Base-by-base conservation (phyloP, 2,797 vertebrate genomes). In the Scarus forsteni region DNA sequence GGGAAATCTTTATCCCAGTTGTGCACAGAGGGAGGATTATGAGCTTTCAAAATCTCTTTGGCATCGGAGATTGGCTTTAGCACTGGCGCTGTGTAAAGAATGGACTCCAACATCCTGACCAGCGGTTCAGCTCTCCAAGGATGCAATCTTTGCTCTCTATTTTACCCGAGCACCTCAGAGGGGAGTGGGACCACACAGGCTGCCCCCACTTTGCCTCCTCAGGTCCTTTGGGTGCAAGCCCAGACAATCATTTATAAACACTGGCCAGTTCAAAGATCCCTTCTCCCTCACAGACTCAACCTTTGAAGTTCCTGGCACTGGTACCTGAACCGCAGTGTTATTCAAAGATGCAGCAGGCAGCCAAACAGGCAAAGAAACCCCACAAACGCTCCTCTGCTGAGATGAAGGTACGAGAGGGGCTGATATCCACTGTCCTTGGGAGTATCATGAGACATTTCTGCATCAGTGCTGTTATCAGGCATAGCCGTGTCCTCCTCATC, bases 381-480 rank as follows among this genome's bases (percentile, higher is more conserved):
- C 49, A 52, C 27, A 64, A 81, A 77, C 75, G 76, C 60, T 75
- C 43, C 42, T 76, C 60, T 58, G 48, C 63, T 68, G 59, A 77
- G 70, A 87, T 80, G 85, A 75, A 76, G 38, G 51, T 59, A 44
- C 15, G 18, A 52, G 27, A 19, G 39, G 13, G 56, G 42, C 65
- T 67, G 70, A 85, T 87, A 85, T 73, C 68, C 48, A 50, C 74
- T 83, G 75, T 75, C 76, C 79, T 85, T 72, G 51, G 36, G 48
- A 79, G 63, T 71, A 79, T 77, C 58, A 66, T 44, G 61, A 73
- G 73, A 75, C 70, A 77, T 81, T 84, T 81, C 51, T 54, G 42
- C 39, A 45, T 72, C 66, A 58, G 68, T 39, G 45, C 56, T 82
- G 63, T 83, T 85, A 86, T 85, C 83, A 27, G 53, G 73, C 53